Evolutionary conservation across 2,797 vertebrate species (phyloP), one percentile per base, ranked within the genome.

Genomic region (Oceanodroma leucorhoa): DNA sequence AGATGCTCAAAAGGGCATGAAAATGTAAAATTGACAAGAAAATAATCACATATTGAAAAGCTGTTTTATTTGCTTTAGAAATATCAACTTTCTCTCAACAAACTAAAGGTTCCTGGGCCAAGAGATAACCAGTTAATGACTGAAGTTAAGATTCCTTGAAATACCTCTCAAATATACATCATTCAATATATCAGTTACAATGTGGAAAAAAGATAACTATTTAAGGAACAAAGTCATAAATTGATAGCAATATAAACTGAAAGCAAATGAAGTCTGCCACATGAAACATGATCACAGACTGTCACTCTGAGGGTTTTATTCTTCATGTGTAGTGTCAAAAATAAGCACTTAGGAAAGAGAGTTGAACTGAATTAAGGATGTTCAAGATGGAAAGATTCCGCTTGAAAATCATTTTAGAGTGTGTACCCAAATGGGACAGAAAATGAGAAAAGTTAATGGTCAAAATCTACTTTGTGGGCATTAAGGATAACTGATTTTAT

Each of bases 221-320:
- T 97, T 96, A 96, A 96, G 93, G 96, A 96, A 97, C 73, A 89
- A 97, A 97, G 95, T 86, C 79, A 87, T 97, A 96, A 97, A 95
- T 94, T 94, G 90, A 95, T 91, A 96, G 94, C 60, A 95, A 94
- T 95, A 96, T 89, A 95, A 97, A 96, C 89, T 79, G 95, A 95
- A 96, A 95, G 95, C 75, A 97, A 95, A 96, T 96, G 94, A 96
- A 89, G 73, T 94, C 91, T 96, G 91, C 90, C 95, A 95, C 91
- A 94, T 81, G 95, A 96, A 96, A 97, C 92, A 93, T 83, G 95
- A 97, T 96, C 95, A 96, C 82, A 95, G 92, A 97, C 94, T 96
- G 94, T 96, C 95, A 96, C 76, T 95, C 79, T 77, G 82, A 92
- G 85, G 70, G 53, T 92, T 97, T 97, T 95, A 95, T 94, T 96